Percentiles rank a stretch among this genome's conserved stretches.
phyloP scores from a whole-genome alignment of 2,888 invertebrate genomes.

The Galerucella nymphaeae region DNA sequence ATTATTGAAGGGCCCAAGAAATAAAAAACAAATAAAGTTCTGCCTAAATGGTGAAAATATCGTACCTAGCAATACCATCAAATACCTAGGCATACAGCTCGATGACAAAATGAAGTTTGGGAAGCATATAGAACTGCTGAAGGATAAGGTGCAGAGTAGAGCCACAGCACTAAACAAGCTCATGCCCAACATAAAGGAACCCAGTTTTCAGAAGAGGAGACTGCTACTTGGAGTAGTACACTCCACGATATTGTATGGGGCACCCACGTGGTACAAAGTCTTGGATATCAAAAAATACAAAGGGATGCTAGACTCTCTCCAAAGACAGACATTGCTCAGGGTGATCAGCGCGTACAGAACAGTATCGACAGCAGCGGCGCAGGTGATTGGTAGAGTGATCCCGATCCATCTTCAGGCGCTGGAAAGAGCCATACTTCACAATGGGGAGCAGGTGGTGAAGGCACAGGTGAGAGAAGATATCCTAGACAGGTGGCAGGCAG shows the following conservation, averaged over 20 bases:
- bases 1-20: conserved; percentile 1
- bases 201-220: background rate
- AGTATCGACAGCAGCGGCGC: no score
- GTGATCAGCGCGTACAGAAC: no score
- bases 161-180: background rate
- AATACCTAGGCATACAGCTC: background rate
- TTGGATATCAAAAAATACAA: background rate
- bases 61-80: background rate
- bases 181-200: conserved; percentile 23
- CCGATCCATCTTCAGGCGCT: no score
- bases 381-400: no score
- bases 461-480: no score
- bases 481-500: no score
- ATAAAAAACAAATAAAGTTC: background rate
- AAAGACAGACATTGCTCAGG: no score
- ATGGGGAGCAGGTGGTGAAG: no score
- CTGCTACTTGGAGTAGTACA: background rate
- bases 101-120: background rate
- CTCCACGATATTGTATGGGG: background rate
- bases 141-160: background rate
- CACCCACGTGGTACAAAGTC: background rate
- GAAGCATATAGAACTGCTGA: background rate
- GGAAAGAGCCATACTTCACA: no score
- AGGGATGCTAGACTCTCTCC: background rate
- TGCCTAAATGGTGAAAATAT: background rate